Conservation (phyloP, 2,888 invertebrate genomes). For the Tinea trinotella region DNA sequence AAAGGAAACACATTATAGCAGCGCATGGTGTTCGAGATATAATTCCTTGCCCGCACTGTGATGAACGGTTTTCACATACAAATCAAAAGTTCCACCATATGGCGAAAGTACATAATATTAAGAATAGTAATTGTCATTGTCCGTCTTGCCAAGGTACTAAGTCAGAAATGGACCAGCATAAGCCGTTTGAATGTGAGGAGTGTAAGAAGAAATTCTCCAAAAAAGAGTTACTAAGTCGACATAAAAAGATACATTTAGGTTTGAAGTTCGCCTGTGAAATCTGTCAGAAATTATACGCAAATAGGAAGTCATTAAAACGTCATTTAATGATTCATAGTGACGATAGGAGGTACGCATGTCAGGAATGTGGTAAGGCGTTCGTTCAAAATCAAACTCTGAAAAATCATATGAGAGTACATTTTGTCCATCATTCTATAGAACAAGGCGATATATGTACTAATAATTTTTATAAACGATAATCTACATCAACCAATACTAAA, state of each 20-base stretch:
- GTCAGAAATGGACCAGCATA: slow-evolving; percentile 43
- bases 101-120: slow-evolving; percentile 43
- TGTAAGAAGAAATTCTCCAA: slow-evolving; percentile 50
- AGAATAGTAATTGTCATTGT: slow-evolving; percentile 37
- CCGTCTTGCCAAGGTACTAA: slow-evolving; percentile 41
- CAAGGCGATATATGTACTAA: neutral
- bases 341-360: slow-evolving; percentile 63
- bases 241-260: slow-evolving; percentile 64
- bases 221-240: slow-evolving; percentile 52
- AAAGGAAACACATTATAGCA: slow-evolving; percentile 41
- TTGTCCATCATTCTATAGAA: neutral
- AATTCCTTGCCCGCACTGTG: slow-evolving; percentile 47
- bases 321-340: slow-evolving; percentile 38
- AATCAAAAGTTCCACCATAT: slow-evolving; percentile 52
- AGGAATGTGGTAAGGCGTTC: slow-evolving; percentile 68
- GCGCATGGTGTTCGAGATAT: slow-evolving; percentile 45
- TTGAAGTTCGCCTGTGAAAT: slow-evolving; percentile 59
- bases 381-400: slow-evolving; percentile 72
- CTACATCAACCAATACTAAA: too few species aligned
- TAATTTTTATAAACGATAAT: neutral
- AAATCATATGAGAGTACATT: slow-evolving; percentile 63
- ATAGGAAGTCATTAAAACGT: slow-evolving; percentile 39
- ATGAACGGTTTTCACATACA: slow-evolving; percentile 48
- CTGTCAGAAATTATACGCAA: slow-evolving; percentile 58
- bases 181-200: slow-evolving; percentile 41